Evolutionary conservation across 2,888 invertebrate genomes (phyloP).

Genomic region (Metacarcinus magister): DNA sequence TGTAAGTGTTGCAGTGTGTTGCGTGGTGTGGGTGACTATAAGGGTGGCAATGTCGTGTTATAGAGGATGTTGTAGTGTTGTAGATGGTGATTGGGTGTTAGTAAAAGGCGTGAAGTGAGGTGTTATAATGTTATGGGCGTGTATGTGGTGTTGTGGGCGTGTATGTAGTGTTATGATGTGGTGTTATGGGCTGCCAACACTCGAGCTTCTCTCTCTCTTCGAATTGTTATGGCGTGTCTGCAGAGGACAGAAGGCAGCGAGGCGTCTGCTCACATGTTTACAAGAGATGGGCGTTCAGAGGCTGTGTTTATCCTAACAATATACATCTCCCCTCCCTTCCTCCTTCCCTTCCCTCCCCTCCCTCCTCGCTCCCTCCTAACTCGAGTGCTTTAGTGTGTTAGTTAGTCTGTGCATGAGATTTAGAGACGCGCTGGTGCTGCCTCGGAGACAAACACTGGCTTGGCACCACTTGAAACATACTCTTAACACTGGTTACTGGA

Average conservation of each 20-base stretch:
- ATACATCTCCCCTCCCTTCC: constrained; percentile 1
- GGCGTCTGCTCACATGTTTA: constrained; percentile 35
- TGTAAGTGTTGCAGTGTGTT: neutral
- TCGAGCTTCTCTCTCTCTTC: neutral
- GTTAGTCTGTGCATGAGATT: neutral
- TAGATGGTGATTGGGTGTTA: neutral
- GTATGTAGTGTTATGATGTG: neutral
- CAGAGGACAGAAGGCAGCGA: constrained; percentile 6
- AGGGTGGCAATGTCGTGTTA: neutral
- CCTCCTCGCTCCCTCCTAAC: neutral
- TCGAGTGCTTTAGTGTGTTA: neutral
- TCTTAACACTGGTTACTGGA: too few species aligned
- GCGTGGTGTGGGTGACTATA: neutral
- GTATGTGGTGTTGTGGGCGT: neutral
- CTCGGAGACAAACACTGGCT: neutral
- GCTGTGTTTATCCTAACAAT: constrained; percentile 53
- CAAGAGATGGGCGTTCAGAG: constrained; percentile 37
- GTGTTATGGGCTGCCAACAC: neutral
- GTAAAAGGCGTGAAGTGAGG: neutral
- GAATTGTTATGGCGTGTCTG: constrained; percentile 1
- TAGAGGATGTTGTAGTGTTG: neutral
- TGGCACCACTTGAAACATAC: neutral
- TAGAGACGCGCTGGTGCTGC: neutral
- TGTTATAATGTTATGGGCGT: neutral
- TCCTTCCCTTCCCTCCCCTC: neutral